Base-by-base conservation (phyloP, 2,113 vertebrate genomes). In the Coracopsis vasa region DNA sequence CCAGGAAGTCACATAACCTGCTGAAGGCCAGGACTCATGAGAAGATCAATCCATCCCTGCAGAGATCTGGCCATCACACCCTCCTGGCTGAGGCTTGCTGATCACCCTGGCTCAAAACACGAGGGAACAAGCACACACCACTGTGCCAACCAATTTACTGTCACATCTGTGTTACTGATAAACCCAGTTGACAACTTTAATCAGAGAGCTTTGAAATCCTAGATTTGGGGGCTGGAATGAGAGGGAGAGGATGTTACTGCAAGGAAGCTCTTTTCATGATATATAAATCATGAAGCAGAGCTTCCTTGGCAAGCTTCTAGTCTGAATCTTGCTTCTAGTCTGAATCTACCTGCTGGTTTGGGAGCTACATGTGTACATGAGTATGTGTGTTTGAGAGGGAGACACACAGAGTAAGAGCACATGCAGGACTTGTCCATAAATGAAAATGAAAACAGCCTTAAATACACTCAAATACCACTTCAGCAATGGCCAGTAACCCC, bases 81-180 rank as follows among this genome's bases (percentile, higher is more conserved):
- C 53, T 83, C 41, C 60, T 39, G 35, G 8, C 31, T 66, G 44
- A 45, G 21, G 13, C 58, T 86, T 69, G 41, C 45, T 61, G 51
- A 27, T 37, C 10, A 18, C 33, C 8, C 12, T 77, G 45, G n/a
- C 50, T 95, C 60, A 66, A 89, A 95, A 53, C 33, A 50, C 0
- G 0, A 3, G 37, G 28, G 27, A 79, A 67, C 6, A 56, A 48
- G 51, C 4, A 1, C 50, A 51, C 25, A 71, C 5, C 16, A 15
- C 29, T 37, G 21, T 54, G 54, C 35, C 72, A 58, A 50, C 31
- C 65, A 75, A 80, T 70, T 8, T 61, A 79, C 42, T 35, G n/a
- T 31, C 69, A 71, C 0, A 0, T 29, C 37, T 31, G 2, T 3
- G 7, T 37, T 45, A 64, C 35, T 45, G 29, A 80, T 29, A 81